Evolutionary conservation across 2,797 vertebrate species (phyloP).

Genomic region (Varecia variegata): DNA sequence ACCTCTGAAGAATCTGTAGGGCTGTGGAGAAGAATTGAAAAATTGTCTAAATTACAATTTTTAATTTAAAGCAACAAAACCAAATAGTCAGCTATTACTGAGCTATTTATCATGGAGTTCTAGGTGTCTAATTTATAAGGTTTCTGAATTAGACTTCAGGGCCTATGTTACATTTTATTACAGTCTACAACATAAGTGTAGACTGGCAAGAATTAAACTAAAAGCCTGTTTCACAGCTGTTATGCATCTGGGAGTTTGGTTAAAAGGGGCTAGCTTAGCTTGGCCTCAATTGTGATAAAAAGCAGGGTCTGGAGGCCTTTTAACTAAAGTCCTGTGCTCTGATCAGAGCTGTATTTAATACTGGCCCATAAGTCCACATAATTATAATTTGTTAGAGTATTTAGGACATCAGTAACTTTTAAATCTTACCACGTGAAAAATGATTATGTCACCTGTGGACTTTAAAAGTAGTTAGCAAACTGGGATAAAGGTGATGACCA

Average conservation of each 20-base stretch:
- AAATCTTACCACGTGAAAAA: slow-evolving; percentile 67
- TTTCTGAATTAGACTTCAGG: slow-evolving; percentile 76
- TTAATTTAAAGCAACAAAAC: slow-evolving; percentile 58
- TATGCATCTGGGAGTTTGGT: slow-evolving; percentile 73
- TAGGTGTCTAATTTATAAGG: slow-evolving; percentile 78
- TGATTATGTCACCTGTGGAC: slow-evolving; percentile 58
- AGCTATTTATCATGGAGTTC: slow-evolving; percentile 67
- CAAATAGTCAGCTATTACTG: slow-evolving; percentile 58
- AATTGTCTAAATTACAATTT: slow-evolving; percentile 52
- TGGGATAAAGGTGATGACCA: slow-evolving; percentile 23
- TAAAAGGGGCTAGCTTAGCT: slow-evolving; percentile 67
- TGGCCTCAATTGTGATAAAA: slow-evolving; percentile 69
- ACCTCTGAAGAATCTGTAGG: neutral
- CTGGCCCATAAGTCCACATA: slow-evolving; percentile 57
- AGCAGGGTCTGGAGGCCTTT: slow-evolving; percentile 58
- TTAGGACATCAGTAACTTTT: slow-evolving; percentile 69
- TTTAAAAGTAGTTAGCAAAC: slow-evolving; percentile 60
- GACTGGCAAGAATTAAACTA: slow-evolving; percentile 71
- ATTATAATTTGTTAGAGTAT: slow-evolving; percentile 70
- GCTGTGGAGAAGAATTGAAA: slow-evolving; percentile 23
- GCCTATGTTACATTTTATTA: slow-evolving; percentile 80
- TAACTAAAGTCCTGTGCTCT: slow-evolving; percentile 52
- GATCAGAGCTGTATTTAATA: slow-evolving; percentile 65
- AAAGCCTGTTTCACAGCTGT: slow-evolving; percentile 72
- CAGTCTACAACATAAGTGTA: slow-evolving; percentile 67